A percentile compares a stretch with the other conserved stretches of the same genome.
Conservation (phyloP, 2,888 invertebrate species). For the Nephrotoma flavescens region DNA sequence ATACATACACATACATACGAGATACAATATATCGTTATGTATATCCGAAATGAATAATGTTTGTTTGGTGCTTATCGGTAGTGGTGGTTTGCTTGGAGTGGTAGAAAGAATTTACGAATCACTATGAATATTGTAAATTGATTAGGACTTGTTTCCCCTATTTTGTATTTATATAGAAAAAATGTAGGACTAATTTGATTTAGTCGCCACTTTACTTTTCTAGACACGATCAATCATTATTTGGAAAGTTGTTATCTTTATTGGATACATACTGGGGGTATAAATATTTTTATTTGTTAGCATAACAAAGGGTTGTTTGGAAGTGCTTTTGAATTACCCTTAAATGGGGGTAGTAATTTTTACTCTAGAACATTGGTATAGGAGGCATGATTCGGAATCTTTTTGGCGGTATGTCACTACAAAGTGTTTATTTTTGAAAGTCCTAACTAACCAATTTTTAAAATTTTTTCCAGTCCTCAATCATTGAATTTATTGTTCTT, state of each 20-base stretch:
- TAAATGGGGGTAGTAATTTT: no score
- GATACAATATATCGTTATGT: not conserved
- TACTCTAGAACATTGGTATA: no score
- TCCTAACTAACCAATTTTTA: no score
- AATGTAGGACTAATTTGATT: not conserved
- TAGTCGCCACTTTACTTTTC: not conserved
- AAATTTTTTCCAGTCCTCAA: no score
- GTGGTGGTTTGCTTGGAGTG: not conserved
- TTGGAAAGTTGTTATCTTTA: not conserved
- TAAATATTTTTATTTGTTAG: not conserved
- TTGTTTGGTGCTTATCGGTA: not conserved
- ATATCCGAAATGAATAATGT: not conserved
- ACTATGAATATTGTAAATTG: not conserved
- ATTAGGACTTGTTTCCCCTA: not conserved
- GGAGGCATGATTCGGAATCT: no score
- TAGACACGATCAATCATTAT: not conserved
- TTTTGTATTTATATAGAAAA: not conserved
- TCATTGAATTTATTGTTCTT: no score
- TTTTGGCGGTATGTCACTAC: no score
- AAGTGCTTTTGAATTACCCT: no score
- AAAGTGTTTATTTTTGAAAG: no score
- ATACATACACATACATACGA: not conserved
- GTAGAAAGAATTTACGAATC: no score
- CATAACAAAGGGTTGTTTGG: not conserved
- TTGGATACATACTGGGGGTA: not conserved